A percentile compares a stretch with the other conserved stretches of the same genome.
phyloP scores from a whole-genome alignment of 1,140 invertebrate species.

The Anoplolepis gracilipes region DNA sequence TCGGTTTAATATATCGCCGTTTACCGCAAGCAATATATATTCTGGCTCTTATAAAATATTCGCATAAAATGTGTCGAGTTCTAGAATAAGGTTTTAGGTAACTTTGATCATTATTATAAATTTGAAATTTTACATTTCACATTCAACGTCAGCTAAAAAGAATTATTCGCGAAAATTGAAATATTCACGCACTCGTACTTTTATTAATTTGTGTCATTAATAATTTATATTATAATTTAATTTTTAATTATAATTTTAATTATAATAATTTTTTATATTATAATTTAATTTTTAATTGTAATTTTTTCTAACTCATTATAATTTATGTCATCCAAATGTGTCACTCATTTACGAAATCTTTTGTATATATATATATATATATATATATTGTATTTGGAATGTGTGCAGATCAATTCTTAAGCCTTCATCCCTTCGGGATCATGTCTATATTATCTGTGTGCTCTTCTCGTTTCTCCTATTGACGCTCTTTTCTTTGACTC shows the following conservation, averaged over 20 bases:
- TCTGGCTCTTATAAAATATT: slow-evolving; percentile 10
- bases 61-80: neutral
- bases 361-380: too few species aligned
- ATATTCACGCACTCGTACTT: neutral
- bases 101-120: neutral
- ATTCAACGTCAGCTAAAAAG: too few species aligned
- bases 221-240: too few species aligned
- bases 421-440: neutral
- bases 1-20: slow-evolving; percentile 52
- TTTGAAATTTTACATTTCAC: neutral
- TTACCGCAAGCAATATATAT: slow-evolving; percentile 29
- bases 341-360: neutral
- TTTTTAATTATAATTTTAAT: too few species aligned
- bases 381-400: neutral
- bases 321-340: neutral
- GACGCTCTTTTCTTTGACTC: neutral
- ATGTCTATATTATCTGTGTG: slow-evolving; percentile 9
- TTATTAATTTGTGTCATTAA: neutral
- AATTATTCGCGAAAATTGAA: too few species aligned
- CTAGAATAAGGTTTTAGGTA: neutral
- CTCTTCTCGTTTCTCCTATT: neutral
- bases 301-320: too few species aligned
- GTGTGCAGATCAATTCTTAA: neutral
- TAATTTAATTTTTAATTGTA: too few species aligned
- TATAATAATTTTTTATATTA: too few species aligned